phyloP scores from a whole-genome alignment of 2,797 vertebrate species.

The Chelon labrosus region DNA sequence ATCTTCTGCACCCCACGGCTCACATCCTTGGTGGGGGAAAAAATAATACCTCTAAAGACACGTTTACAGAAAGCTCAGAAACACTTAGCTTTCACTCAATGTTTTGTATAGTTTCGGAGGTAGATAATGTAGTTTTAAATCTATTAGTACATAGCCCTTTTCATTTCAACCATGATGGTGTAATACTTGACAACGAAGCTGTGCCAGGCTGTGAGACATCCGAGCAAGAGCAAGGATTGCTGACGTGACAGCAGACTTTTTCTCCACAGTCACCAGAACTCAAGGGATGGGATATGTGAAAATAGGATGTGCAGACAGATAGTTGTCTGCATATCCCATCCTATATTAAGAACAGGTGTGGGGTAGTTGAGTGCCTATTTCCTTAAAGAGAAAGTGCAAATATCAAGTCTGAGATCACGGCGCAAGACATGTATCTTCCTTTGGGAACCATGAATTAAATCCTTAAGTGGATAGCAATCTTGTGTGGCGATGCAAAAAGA shows the following conservation, averaged over 20 bases:
- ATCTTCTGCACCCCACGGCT: slow-evolving; percentile 83
- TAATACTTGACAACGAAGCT: slow-evolving; percentile 23
- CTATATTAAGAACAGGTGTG: not conserved
- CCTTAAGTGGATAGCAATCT: slow-evolving; percentile 1
- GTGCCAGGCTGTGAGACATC: slow-evolving; percentile 37
- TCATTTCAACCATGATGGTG: slow-evolving; percentile 14
- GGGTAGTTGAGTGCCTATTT: not conserved
- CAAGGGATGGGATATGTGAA: slow-evolving; percentile 10
- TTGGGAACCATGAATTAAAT: not conserved
- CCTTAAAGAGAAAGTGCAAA: not conserved
- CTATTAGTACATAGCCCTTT: not conserved
- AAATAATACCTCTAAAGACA: slow-evolving; percentile 15
- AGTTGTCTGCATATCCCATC: not conserved
- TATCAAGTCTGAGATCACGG: slow-evolving; percentile 4
- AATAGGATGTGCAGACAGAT: not conserved
- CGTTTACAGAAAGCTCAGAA: slow-evolving; percentile 9
- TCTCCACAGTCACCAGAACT: slow-evolving; percentile 14
- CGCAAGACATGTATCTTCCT: not conserved
- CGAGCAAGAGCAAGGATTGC: slow-evolving; percentile 12
- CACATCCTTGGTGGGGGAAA: slow-evolving; percentile 74
- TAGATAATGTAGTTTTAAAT: not conserved
- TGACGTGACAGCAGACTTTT: slow-evolving; percentile 24
- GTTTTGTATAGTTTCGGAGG: not conserved
- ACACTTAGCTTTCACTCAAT: not conserved
- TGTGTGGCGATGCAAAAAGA: not conserved